These are phyloP conservation scores for Microcebus jonahi DNA, from an alignment of 2,113 vertebrate species.

Conservation along the genomic window DNA sequence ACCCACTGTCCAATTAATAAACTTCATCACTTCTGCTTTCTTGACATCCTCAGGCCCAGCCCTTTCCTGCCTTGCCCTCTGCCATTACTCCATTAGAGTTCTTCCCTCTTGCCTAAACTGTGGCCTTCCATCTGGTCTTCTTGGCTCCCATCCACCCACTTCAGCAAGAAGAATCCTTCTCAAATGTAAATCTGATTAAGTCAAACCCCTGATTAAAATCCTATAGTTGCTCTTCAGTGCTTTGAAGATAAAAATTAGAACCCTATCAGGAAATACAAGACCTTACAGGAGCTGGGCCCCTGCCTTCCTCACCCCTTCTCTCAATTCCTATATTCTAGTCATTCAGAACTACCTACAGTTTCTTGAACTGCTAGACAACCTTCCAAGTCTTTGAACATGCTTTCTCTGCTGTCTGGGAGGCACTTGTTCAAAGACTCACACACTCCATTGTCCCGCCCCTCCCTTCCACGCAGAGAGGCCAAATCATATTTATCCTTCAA, in stretches of 20 bases:
- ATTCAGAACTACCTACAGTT: background rate
- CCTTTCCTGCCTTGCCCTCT: background rate
- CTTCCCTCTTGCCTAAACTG: background rate
- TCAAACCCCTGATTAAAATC: background rate
- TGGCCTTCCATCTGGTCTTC: background rate
- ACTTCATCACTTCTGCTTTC: background rate
- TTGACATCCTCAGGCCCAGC: background rate
- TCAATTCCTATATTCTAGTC: background rate
- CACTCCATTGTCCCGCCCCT: background rate
- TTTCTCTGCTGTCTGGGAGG: background rate
- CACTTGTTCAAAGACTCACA: background rate
- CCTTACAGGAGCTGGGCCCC: background rate
- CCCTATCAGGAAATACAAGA: background rate
- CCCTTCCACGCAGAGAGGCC: background rate
- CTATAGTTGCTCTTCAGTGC: background rate
- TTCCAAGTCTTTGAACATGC: background rate
- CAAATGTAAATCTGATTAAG: background rate
- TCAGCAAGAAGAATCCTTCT: background rate
- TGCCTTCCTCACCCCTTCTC: background rate
- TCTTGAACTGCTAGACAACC: background rate
- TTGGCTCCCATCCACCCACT: background rate
- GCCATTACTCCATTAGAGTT: background rate
- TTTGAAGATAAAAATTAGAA: conserved; percentile 26
- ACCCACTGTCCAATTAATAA: background rate
- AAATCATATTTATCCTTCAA: background rate